phyloP scores from a whole-genome alignment of 2,888 invertebrate species.

The Tetranychus piercei region DNA sequence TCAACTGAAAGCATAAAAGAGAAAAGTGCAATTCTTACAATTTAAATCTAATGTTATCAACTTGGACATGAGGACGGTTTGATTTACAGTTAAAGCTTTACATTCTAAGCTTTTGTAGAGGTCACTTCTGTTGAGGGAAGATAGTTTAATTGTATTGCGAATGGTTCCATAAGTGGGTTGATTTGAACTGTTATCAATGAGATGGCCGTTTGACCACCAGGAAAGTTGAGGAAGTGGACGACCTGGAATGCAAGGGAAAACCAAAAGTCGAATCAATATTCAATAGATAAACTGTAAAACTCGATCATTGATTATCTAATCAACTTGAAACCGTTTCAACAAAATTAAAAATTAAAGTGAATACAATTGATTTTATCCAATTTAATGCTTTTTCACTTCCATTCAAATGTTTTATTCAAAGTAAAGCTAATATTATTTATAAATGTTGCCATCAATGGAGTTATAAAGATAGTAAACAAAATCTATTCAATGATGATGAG shows the following conservation, averaged over 20 bases:
- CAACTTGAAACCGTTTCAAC: too few species aligned
- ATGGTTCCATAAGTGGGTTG: constrained; percentile 34
- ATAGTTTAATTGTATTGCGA: constrained; percentile 55
- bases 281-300: too few species aligned
- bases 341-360: too few species aligned
- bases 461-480: too few species aligned
- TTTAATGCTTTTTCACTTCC: too few species aligned
- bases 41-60: constrained; percentile 41
- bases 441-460: too few species aligned
- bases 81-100: constrained; percentile 38
- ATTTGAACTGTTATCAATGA: constrained; percentile 24
- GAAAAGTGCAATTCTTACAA: constrained; percentile 38
- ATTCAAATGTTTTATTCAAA: too few species aligned
- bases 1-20: neutral
- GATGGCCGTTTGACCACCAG: constrained; percentile 25
- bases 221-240: constrained; percentile 24
- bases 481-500: too few species aligned
- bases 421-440: too few species aligned
- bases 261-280: too few species aligned
- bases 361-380: too few species aligned
- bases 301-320: too few species aligned
- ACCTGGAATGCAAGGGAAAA: constrained; percentile 16
- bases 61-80: constrained; percentile 22
- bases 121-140: constrained; percentile 56
- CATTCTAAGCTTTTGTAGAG: constrained; percentile 69